Percentiles rank a stretch among this genome's conserved stretches.
Conservation (phyloP, 2,113 vertebrate species). For the Myotis brandtii region DNA sequence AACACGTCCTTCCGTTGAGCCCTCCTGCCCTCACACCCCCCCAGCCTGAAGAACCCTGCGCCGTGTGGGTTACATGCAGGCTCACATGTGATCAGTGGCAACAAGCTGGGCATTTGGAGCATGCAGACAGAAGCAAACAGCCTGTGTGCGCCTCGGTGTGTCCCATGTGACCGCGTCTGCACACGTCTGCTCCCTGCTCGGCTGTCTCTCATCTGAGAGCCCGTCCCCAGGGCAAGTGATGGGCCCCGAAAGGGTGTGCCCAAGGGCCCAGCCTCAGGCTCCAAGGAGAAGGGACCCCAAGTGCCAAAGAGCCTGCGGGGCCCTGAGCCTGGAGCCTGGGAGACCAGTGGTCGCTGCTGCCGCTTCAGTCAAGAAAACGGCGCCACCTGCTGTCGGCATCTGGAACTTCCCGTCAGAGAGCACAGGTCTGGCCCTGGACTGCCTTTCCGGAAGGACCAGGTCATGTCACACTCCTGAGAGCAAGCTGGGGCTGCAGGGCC, state of each 20-base stretch:
- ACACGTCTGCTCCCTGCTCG: background rate
- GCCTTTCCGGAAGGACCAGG: accelerated
- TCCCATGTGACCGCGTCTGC: accelerated
- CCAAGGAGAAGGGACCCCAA: background rate
- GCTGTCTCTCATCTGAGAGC: background rate
- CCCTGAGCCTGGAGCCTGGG: background rate
- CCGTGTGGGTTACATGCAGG: accelerated
- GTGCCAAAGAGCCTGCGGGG: no score
- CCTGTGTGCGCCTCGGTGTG: background rate
- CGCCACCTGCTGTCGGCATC: conserved; percentile 72
- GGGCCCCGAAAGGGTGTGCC: background rate
- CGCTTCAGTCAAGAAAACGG: conserved; percentile 37
- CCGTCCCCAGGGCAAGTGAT: background rate
- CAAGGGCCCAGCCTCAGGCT: background rate
- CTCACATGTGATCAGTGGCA: accelerated
- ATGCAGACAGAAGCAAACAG: background rate
- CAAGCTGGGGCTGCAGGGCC: background rate
- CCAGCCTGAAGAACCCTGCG: accelerated
- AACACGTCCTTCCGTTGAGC: accelerated
- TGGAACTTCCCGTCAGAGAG: background rate
- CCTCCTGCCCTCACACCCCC: background rate
- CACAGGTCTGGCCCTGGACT: accelerated
- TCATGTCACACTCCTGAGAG: background rate
- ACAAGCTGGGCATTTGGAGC: accelerated
- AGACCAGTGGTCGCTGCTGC: accelerated